Conservation (phyloP, 2,113 vertebrate genomes). For the Panthera tigris region DNA sequence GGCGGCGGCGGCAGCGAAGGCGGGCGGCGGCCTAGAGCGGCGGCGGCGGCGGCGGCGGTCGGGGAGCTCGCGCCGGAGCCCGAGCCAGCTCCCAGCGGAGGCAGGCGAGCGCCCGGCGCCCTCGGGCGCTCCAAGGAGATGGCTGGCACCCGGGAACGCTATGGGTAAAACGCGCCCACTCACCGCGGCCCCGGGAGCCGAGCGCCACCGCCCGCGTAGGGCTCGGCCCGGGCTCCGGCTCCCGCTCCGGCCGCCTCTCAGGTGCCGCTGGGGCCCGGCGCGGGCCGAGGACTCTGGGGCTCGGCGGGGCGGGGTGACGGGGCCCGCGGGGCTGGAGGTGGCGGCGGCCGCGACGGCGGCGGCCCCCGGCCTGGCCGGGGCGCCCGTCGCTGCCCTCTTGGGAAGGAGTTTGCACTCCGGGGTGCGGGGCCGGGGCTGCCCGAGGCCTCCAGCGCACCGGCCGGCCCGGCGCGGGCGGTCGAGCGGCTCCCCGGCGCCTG, state of each 20-base stretch:
- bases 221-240: not conserved
- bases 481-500: not conserved
- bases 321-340: not conserved
- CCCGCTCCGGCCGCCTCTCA: conserved; percentile 34
- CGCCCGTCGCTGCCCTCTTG: not conserved
- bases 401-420: conserved; percentile 51
- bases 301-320: not conserved
- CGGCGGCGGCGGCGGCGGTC: conserved; percentile 19
- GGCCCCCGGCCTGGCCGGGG: not conserved
- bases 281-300: not conserved
- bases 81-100: conserved; percentile 29
- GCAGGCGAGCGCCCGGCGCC: conserved; percentile 15
- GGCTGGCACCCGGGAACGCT: conserved; percentile 59
- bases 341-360: not conserved
- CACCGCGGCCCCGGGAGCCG: conserved; percentile 1
- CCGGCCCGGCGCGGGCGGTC: not conserved
- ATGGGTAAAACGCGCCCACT: conserved; percentile 70
- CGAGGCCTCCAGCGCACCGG: conserved; percentile 32
- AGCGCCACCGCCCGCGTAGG: not conserved
- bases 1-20: conserved; percentile 44
- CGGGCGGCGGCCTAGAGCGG: conserved; percentile 72
- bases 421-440: not conserved
- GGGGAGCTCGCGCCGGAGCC: conserved; percentile 45
- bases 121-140: conserved; percentile 39
- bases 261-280: conserved; percentile 49